Evolutionary conservation across 2,888 invertebrate species (phyloP).

Genomic region (Creontiades dilutus): DNA sequence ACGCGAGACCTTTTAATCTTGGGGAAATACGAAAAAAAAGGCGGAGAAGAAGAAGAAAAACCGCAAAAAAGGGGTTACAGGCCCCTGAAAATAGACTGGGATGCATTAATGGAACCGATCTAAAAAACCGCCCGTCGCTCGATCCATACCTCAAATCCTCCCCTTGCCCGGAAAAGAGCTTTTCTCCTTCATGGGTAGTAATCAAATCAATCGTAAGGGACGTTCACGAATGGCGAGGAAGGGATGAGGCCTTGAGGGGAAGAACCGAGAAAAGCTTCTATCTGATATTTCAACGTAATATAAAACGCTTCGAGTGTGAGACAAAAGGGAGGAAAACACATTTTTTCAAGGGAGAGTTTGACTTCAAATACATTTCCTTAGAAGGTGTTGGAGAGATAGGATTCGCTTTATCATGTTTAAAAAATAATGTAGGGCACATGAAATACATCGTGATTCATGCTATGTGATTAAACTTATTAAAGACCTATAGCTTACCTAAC

Average conservation of each 20-base stretch:
- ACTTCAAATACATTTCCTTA: no score
- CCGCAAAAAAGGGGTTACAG: neutral
- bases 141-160: neutral
- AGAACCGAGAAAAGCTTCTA: neutral
- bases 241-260: neutral
- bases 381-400: no score
- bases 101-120: conserved; percentile 17
- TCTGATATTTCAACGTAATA: neutral
- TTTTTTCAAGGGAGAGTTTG: no score
- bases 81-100: neutral
- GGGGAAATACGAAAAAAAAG: no score
- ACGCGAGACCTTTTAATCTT: no score
- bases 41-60: neutral
- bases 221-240: neutral
- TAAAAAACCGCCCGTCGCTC: neutral
- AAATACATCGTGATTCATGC: no score
- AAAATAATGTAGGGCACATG: no score
- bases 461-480: no score
- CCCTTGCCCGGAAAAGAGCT: neutral
- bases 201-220: conserved; percentile 42
- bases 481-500: no score
- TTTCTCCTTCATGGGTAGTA: conserved; percentile 27
- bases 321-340: neutral
- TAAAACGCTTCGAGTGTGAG: neutral
- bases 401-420: no score